These are phyloP conservation scores for Spongilla lacustris DNA, from an alignment of 37 sponge, comb jelly and placozoan species.

Conservation along the genomic window DNA sequence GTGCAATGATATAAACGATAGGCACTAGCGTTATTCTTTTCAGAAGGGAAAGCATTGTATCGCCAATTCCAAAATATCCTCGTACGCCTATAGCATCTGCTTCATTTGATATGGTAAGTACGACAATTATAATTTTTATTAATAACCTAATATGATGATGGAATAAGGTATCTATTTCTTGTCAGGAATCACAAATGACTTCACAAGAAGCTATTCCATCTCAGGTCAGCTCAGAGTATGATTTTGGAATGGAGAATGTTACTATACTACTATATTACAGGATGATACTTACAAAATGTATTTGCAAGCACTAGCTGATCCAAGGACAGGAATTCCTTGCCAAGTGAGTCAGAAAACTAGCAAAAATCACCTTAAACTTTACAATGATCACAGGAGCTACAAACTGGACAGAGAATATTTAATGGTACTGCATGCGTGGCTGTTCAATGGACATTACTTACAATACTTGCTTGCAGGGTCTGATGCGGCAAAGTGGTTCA, in stretches of 20 bases:
- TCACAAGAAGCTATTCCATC: neutral
- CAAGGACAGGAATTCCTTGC: slow-evolving; percentile 64
- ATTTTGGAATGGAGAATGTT: neutral
- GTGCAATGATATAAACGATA: neutral
- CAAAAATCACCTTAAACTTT: neutral
- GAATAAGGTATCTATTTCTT: no score
- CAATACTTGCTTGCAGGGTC: slow-evolving; percentile 31
- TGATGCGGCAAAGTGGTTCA: slow-evolving; percentile 76
- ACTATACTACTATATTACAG: neutral
- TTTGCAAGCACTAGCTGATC: slow-evolving; percentile 53
- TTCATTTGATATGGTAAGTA: no score
- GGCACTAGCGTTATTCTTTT: neutral
- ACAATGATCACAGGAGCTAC: slow-evolving; percentile 4
- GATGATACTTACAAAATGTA: slow-evolving; percentile 36
- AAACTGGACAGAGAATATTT: slow-evolving; percentile 53
- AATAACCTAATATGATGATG: no score
- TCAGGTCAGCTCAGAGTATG: neutral
- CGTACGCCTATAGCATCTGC: neutral
- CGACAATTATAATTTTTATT: no score
- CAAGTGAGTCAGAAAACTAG: slow-evolving; percentile 36
- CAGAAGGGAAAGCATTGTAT: neutral
- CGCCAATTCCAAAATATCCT: neutral
- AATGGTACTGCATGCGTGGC: slow-evolving; percentile 4
- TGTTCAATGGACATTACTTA: neutral
- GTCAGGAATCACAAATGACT: no score